Conservation (phyloP, 2,797 vertebrate species). For the Hypotaenidia philippensis region DNA sequence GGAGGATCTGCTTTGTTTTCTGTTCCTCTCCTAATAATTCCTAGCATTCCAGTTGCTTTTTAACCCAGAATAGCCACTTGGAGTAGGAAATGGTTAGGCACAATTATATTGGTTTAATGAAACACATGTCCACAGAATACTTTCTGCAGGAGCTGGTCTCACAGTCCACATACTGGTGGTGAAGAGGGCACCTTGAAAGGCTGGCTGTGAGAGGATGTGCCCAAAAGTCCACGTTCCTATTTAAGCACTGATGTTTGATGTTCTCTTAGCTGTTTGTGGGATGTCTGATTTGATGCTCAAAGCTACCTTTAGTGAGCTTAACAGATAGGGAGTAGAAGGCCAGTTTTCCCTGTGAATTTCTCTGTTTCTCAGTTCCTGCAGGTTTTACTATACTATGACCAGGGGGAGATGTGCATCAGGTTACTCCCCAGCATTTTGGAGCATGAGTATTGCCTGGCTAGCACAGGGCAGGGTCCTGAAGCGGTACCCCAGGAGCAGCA, state of each 20-base stretch:
- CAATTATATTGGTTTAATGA: not conserved
- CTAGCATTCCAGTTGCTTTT: constrained; percentile 16
- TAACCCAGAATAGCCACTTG: not conserved
- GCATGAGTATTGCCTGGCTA: accelerated
- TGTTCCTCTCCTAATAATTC: constrained; percentile 30
- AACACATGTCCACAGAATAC: not conserved
- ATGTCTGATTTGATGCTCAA: not conserved
- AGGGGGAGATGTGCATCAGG: not conserved
- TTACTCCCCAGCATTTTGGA: not conserved
- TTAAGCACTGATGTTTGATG: not conserved
- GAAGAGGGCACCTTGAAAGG: not conserved
- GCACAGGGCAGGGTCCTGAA: not conserved
- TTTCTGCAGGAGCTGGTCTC: not conserved
- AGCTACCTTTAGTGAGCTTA: not conserved
- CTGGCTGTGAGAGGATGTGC: not conserved
- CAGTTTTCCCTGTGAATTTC: not conserved
- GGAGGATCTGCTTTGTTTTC: constrained; percentile 10
- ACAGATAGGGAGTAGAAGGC: not conserved
- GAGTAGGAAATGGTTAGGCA: not conserved
- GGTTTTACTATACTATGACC: not conserved
- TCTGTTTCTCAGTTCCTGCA: accelerated
- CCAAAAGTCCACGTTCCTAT: not conserved
- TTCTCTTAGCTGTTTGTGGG: not conserved
- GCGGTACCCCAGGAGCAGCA: not conserved
- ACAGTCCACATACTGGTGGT: accelerated